Base-by-base conservation (phyloP, 2,888 invertebrate species). In the Octodonta nipae region DNA sequence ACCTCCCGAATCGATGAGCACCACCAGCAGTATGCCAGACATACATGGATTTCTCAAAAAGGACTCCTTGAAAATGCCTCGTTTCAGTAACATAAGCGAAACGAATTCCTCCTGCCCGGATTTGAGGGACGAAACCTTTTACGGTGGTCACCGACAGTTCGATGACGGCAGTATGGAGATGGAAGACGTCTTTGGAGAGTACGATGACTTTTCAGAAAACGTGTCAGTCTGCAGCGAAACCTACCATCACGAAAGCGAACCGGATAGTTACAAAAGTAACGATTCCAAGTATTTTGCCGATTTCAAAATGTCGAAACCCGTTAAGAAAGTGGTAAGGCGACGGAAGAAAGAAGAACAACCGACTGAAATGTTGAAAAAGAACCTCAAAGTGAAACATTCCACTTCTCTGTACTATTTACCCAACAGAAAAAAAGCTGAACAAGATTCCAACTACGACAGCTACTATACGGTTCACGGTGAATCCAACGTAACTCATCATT, bases 381-480 rank as follows among this genome's bases (percentile, higher is more conserved):
- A 49, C 31, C 47, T 47, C 48, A 59, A 56, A 42, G 50, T 60
- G 28, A 64, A 63, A 45, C 62, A 63, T 40, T 62, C 61, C 12
- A 46, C 52, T 15, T 63, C 63, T 7, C 54, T 63, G 56, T 57
- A 58, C 14, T 61, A 58, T 43, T 42, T 64, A 30, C 41, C 49
- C 4, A 4, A 22, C 11, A 42, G 43, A 30, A 38, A 34, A 31
- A 38, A 28, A 32, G 36, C 26, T 26, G 34, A 17, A 14, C 35
- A 27, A 8, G 45, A 45, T 4, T 25, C 31, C 22, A 32, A 28
- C 29, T 51, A 49, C 30, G 48, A 53, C 35, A 54, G 50, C 24
- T 64, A 64, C 44, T 60, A 63, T 39, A 65, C 65, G 8, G 51
- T 64, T 16, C 65, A 65, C 40, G 57, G 56, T 40, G 49, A 41